Base-by-base conservation (phyloP, 2,888 invertebrate genomes). In the Lasioglossum oenotherae region DNA sequence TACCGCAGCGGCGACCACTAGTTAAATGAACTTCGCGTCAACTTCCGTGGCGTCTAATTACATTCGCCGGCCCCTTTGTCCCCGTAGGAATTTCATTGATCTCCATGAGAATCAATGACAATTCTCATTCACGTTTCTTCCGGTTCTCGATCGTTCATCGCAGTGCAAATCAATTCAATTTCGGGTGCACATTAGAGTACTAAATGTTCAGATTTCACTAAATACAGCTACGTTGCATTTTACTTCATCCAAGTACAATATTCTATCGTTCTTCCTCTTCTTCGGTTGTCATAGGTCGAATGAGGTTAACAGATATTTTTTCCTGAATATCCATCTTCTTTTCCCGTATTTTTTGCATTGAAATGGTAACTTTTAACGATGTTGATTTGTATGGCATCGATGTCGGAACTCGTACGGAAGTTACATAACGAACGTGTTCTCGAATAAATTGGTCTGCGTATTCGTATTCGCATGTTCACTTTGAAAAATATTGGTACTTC, bases 11-110 rank as follows among this genome's bases (percentile, higher is more conserved):
- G 71, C 75, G 60, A 57, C 49, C 60, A n/a, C 67, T 35, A 69
- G 85, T 74, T 72, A 41, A 72, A 77, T 72, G 85, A 82, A 88
- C 81, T 87, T 87, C 71, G 27, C 69, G 75, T 78, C 85, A 75
- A 85, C 85, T 88, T 80, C 77, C 74, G 78, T 60, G 72, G 71
- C 74, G 41, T 81, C 79, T 88, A 87, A 87, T 87, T 85, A 74
- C 79, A 49, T 82, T 77, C 67, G 35, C 72, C 64, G 31, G 60
- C 60, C 77, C 67, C 67, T 78, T 75, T 78, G 78, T 79, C 53
- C n/a, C 38, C 41, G 12, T 14, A 41, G 79, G 74, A 85, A 84
- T 83, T 76, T 12, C 72, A 81, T 76, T 60, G 75, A 53, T 72
- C 72, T 19, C 6, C 71, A 44, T 14, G 23, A 14, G 46, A n/a